Evolutionary conservation across 2,888 invertebrate genomes (phyloP).

Genomic region (Leptinotarsa tumamoca): DNA sequence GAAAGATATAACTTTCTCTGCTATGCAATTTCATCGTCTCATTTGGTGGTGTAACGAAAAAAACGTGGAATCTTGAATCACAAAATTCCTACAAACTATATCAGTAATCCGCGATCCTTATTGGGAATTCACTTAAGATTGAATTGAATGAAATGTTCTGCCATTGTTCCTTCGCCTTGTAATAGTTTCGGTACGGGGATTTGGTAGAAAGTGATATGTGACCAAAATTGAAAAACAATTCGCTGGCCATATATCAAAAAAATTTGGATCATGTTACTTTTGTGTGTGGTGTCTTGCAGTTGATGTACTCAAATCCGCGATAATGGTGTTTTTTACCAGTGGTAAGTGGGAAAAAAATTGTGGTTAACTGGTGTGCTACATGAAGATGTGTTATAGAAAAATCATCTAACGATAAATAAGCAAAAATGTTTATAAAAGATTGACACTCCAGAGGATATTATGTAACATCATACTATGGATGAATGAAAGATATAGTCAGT

Average conservation of each 20-base stretch:
- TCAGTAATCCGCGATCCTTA: not conserved
- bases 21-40: conserved; percentile 2
- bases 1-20: conserved; percentile 4
- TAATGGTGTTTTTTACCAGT: conserved; percentile 28
- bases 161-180: conserved; percentile 15
- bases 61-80: not conserved
- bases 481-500: no score
- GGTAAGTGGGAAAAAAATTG: conserved; percentile 20
- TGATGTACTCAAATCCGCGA: conserved; percentile 19
- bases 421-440: no score
- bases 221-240: conserved; percentile 45
- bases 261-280: conserved; percentile 30
- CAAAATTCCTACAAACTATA: not conserved
- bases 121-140: not conserved
- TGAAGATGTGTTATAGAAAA: no score
- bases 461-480: no score
- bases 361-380: no score
- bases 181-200: conserved; percentile 34
- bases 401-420: no score
- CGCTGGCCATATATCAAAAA: conserved; percentile 25
- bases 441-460: no score
- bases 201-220: conserved; percentile 51
- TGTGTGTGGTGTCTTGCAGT: not conserved
- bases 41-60: conserved; percentile 1
- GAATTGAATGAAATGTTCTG: conserved; percentile 14